These are phyloP conservation scores for Salvator merianae DNA, from an alignment of 2,113 vertebrate species.

Conservation along the genomic window DNA sequence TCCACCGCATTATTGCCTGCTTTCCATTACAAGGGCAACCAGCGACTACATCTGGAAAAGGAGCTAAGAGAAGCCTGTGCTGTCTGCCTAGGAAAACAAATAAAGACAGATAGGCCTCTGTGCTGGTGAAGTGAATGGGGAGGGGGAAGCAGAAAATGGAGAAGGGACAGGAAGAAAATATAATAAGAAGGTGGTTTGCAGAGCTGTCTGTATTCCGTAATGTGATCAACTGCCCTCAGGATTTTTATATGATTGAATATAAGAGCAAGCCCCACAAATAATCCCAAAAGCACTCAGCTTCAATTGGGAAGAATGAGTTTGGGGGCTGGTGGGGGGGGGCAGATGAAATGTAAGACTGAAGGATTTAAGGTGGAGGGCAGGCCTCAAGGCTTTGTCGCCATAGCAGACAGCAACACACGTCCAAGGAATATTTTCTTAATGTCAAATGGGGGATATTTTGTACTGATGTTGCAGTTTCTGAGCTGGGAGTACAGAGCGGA, in stretches of 20 bases:
- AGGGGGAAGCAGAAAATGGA: constrained; percentile 57
- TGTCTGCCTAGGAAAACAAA: constrained; percentile 84
- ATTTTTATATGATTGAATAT: constrained; percentile 80
- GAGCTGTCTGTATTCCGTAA: constrained; percentile 83
- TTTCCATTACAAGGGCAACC: constrained; percentile 83
- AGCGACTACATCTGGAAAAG: constrained; percentile 81
- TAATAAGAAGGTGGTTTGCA: constrained; percentile 82
- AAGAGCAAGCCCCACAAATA: constrained; percentile 67
- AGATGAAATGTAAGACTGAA: constrained; percentile 50
- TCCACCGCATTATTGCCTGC: constrained; percentile 80
- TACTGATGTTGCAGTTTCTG: constrained; percentile 22
- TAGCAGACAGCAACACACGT: constrained; percentile 27
- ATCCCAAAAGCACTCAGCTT: constrained; percentile 57
- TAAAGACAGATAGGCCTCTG: constrained; percentile 81
- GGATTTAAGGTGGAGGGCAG: constrained; percentile 62
- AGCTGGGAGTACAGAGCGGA: constrained; percentile 32
- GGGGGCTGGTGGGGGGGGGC: constrained; percentile 18
- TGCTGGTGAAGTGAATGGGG: constrained; percentile 58
- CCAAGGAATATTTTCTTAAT: constrained; percentile 28
- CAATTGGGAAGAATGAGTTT: constrained; percentile 52
- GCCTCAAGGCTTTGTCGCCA: constrained; percentile 42
- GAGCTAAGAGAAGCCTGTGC: constrained; percentile 78
- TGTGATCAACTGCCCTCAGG: constrained; percentile 82
- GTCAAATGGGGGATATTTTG: constrained; percentile 42
- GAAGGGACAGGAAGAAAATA: constrained; percentile 65